Base-by-base conservation (phyloP, 2,797 vertebrate species). In the Chiroxiphia lanceolata region DNA sequence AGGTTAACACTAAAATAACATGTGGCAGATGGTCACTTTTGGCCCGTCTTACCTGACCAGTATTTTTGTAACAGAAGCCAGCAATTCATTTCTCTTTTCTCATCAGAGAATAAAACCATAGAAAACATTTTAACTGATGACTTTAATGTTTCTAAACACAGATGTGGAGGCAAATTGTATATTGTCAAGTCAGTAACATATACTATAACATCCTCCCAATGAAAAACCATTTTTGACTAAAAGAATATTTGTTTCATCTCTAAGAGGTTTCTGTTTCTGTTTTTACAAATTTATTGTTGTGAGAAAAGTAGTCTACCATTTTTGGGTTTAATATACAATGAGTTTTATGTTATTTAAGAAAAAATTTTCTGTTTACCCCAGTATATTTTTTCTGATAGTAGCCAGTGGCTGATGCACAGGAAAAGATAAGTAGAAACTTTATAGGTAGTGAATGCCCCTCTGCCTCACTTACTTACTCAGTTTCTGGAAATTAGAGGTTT, bases 21-120 rank as follows among this genome's bases (percentile, higher is more conserved):
- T 84, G 75, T 88, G 96, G 94, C 97, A 97, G 94, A 97, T 97
- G 95, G 97, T 84, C 93, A 97, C 75, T 96, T 97, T 93, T 90
- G 94, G 57, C 78, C 33, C n/a, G 11, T 90, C 57, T 72, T 81
- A 72, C 64, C 82, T 88, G 87, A 93, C 83, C 5, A 4, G 33
- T 72, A 77, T 82, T 96, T 95, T 94, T 77, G 36, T 75, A 89
- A n/a, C 29, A 80, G 64, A 44, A 19, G 71, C 23, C 75, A 90
- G 31, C 29, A 93, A 93, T 59, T 12, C 19, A 84, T 74, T 94
- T 89, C 47, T 89, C 38, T 71, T 88, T 87, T 76, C 67, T 83
- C 65, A 90, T 50, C 22, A 77, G n/a, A 89, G n/a, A 83, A 87
- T 45, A 95, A 94, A 82, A 53, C 17, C 33, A 34, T 71, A 44